Conservation (phyloP, 2,888 invertebrate genomes). For the Caenorhabditis wallacei region DNA sequence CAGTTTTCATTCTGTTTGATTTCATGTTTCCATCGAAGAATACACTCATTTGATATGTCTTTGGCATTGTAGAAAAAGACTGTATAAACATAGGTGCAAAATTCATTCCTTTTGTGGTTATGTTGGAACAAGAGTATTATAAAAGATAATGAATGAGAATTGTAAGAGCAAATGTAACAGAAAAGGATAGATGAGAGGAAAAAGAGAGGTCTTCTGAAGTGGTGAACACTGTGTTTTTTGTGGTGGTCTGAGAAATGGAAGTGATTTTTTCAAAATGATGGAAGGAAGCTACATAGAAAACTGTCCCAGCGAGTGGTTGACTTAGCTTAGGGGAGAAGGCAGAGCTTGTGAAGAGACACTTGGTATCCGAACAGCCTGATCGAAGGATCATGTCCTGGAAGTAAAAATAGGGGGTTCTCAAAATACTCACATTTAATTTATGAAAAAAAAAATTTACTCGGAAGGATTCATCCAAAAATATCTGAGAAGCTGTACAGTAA, state of each 20-base stretch:
- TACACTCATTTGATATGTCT: constrained; percentile 9
- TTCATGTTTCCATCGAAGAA: constrained; percentile 5
- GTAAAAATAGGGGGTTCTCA: no score
- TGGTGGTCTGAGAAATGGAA: constrained; percentile 54
- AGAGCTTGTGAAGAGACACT: constrained; percentile 65
- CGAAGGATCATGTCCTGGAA: constrained; percentile 62
- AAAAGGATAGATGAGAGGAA: background rate
- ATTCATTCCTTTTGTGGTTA: constrained; percentile 32
- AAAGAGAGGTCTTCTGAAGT: constrained; percentile 20
- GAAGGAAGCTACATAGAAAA: constrained; percentile 65
- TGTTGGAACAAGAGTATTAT: background rate
- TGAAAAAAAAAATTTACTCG: no score
- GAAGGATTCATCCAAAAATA: no score
- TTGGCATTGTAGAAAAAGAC: background rate
- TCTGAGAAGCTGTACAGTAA: no score
- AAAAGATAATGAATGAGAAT: background rate
- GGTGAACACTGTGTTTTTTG: constrained; percentile 57
- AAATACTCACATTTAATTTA: no score
- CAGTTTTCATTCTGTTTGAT: constrained; percentile 8
- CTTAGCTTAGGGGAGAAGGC: constrained; percentile 57
- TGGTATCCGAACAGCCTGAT: constrained; percentile 56
- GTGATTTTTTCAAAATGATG: no score
- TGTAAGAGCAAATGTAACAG: background rate
- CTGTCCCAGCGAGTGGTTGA: constrained; percentile 64
- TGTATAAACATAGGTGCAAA: constrained; percentile 13